Percentiles rank a stretch among this genome's conserved stretches.
phyloP scores from a whole-genome alignment of 2,888 invertebrate species.

The Quadriops clusia region DNA sequence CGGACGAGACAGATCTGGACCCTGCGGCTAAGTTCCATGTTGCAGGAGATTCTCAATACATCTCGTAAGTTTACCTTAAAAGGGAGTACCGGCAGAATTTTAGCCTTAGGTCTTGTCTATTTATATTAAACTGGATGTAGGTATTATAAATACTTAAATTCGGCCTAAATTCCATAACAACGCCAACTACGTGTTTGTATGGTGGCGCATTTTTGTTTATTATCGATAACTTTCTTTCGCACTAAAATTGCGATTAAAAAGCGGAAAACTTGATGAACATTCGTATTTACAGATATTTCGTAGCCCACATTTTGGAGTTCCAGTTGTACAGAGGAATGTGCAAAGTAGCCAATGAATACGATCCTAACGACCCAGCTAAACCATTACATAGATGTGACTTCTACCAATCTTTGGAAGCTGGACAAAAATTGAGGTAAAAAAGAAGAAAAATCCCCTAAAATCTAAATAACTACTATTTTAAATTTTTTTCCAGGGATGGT shows the following conservation, averaged over 20 bases:
- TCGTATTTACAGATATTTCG: conserved; percentile 43
- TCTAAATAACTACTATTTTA: not conserved
- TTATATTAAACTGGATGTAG: too few species aligned
- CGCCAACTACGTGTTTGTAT: too few species aligned
- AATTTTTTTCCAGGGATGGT: conserved; percentile 35
- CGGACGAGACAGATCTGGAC: conserved; percentile 35
- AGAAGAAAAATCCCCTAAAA: not conserved
- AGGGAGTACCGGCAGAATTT: too few species aligned
- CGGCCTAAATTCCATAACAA: too few species aligned
- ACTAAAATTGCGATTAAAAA: too few species aligned
- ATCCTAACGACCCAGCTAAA: conserved; percentile 33
- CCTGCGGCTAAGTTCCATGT: conserved; percentile 39
- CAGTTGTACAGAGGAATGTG: conserved; percentile 65
- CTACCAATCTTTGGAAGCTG: conserved; percentile 21
- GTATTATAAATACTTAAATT: not conserved
- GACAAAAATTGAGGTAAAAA: conserved; percentile 43
- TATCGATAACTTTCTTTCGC: conserved; percentile 1
- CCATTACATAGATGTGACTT: conserved; percentile 26
- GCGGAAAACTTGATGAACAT: too few species aligned
- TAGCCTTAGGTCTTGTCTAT: too few species aligned
- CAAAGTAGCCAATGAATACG: conserved; percentile 50
- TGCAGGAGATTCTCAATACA: conserved; percentile 35
- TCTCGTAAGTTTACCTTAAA: conserved; percentile 31
- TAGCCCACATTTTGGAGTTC: conserved; percentile 65
- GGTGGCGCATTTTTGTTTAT: too few species aligned